These are phyloP conservation scores for Thyatira batis DNA, from an alignment of 2,888 invertebrate genomes.

Conservation along the genomic window DNA sequence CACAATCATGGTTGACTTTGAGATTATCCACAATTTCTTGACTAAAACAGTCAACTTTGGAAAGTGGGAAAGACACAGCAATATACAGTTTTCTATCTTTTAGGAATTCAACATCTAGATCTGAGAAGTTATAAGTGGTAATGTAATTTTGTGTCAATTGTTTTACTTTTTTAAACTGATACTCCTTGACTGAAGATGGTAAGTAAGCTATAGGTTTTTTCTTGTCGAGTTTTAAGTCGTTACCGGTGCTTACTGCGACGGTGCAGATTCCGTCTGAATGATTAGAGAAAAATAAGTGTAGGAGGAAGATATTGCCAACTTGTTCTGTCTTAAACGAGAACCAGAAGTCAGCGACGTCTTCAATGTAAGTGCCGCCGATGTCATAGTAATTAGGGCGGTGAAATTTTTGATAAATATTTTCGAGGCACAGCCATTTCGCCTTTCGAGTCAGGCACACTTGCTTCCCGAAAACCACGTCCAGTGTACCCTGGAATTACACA, in stretches of 20 bases:
- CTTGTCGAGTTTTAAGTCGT: slow-evolving; percentile 46
- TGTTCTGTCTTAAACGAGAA: slow-evolving; percentile 62
- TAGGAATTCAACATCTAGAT: slow-evolving; percentile 57
- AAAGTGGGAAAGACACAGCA: slow-evolving; percentile 41
- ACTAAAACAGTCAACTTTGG: slow-evolving; percentile 25
- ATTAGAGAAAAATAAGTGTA: slow-evolving; percentile 65
- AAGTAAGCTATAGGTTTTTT: slow-evolving; percentile 49
- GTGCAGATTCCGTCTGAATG: slow-evolving; percentile 47
- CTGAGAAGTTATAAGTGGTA: slow-evolving; percentile 60
- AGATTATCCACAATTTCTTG: slow-evolving; percentile 39
- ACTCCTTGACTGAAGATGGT: slow-evolving; percentile 39
- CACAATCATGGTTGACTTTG: slow-evolving; percentile 55
- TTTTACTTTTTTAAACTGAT: slow-evolving; percentile 36
- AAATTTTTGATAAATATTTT: slow-evolving; percentile 60
- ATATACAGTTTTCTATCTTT: slow-evolving; percentile 59
- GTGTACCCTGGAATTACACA: slow-evolving; percentile 34
- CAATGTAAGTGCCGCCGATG: slow-evolving; percentile 65
- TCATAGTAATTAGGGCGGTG: slow-evolving; percentile 65
- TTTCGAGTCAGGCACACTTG: slow-evolving; percentile 54
- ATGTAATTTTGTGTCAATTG: slow-evolving; percentile 43
- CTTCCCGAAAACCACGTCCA: slow-evolving; percentile 54
- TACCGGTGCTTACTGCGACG: slow-evolving; percentile 47
- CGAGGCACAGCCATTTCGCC: slow-evolving; percentile 61
- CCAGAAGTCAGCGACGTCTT: slow-evolving; percentile 62
- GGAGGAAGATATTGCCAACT: slow-evolving; percentile 50